Base-by-base conservation (phyloP, 2,888 invertebrate species). In the Malthinus flaveolus region DNA sequence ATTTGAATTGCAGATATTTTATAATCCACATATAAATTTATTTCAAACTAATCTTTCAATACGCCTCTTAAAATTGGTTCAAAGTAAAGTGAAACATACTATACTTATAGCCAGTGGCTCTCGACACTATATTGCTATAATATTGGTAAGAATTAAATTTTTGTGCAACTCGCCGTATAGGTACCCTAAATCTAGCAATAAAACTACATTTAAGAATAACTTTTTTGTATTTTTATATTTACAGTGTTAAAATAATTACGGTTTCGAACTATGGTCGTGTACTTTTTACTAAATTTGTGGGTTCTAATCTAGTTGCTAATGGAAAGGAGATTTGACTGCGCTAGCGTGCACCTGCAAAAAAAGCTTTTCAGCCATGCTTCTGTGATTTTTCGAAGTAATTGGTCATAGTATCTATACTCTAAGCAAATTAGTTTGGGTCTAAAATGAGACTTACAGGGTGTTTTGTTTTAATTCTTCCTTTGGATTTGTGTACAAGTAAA, bases 361-460 rank as follows among this genome's bases (percentile, higher is more conserved):
- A 58, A 62, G 58, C 49, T 7, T 11, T 54, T 59, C 49, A 56
- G 54, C 57, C 60, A 60, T 56, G 56, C 55, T 39, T 36, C 23
- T 42, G 39, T 42, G 10, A 15, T 42, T 45, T 49, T 7, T 36
- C 32, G 7, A 11, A n/a, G 5, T 23, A 23, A 23, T 23, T 23
- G 5, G 12, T 48, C 1, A 9, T 44, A 42, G 8, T 42, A 34
- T 13, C 11, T 33, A 32, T n/a, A 39, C 12, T 45, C 9, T 15
- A 12, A 13, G 12, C 9, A 31, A 37, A 10, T 42, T 42, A 32
- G 33, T 42, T 11, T 23, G 15, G 15, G 11, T 33, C 34, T 9
- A 11, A 8, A 48, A 37, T 6, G 10, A 23, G 59, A 74, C 74
- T 71, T 70, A 74, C 74, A 74, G 52, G 15, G 72, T 70, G 45